These are phyloP conservation scores for Epinephelus malabaricus DNA, from an alignment of 2,797 vertebrate species.

Conservation along the genomic window DNA sequence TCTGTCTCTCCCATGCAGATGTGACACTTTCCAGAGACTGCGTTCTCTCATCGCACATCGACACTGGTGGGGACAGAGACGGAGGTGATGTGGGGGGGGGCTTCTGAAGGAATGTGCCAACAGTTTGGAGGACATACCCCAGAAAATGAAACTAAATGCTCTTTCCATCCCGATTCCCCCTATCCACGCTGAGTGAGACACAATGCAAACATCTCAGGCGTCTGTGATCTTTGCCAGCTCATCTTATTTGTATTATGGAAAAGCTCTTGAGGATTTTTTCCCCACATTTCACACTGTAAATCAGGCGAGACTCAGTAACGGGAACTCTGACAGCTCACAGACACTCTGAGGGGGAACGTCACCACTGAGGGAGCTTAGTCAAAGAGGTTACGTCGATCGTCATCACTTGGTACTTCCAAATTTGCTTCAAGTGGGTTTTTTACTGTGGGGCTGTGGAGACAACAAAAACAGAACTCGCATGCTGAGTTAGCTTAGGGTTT, in stretches of 20 bases:
- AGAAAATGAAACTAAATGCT: slow-evolving; percentile 57
- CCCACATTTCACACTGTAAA: slow-evolving; percentile 66
- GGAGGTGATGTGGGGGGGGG: slow-evolving; percentile 36
- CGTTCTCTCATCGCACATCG: slow-evolving; percentile 69
- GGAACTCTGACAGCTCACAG: slow-evolving; percentile 65
- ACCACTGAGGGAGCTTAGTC: slow-evolving; percentile 43
- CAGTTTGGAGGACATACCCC: slow-evolving; percentile 61
- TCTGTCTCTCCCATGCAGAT: slow-evolving; percentile 71
- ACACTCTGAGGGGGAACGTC: slow-evolving; percentile 43
- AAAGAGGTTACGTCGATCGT: slow-evolving; percentile 49
- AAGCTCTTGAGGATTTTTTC: slow-evolving; percentile 46
- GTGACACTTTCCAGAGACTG: slow-evolving; percentile 82
- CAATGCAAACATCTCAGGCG: slow-evolving; percentile 62
- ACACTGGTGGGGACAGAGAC: slow-evolving; percentile 59
- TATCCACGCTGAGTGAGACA: slow-evolving; percentile 39
- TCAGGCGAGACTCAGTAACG: slow-evolving; percentile 46
- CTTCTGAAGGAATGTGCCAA: slow-evolving; percentile 53
- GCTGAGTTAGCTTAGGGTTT: slow-evolving; percentile 12
- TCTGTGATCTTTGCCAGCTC: slow-evolving; percentile 72
- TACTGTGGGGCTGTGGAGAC: slow-evolving; percentile 17
- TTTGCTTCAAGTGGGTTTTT: slow-evolving; percentile 47
- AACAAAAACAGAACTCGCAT: slow-evolving; percentile 32
- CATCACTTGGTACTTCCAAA: slow-evolving; percentile 21
- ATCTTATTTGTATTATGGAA: slow-evolving; percentile 66
- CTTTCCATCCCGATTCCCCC: slow-evolving; percentile 30